Evolutionary conservation across 1,140 invertebrate genomes (phyloP).

Genomic region (Thaumetopoea pityocampa): DNA sequence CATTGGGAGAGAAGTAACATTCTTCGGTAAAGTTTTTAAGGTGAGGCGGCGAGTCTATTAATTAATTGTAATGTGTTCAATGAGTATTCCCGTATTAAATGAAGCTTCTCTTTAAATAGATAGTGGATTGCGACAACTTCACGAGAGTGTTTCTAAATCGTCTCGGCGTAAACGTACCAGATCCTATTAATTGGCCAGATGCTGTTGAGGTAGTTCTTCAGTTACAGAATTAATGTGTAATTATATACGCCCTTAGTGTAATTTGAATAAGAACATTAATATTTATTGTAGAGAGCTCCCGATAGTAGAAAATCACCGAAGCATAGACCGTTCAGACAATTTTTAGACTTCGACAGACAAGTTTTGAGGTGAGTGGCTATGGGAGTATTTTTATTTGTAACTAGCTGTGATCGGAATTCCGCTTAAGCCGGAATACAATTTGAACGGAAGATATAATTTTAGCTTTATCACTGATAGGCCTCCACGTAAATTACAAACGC

Average conservation of each 20-base stretch:
- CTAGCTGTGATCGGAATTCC: too few relatives aligned
- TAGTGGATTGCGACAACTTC: slow-evolving; percentile 90
- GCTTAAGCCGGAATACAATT: too few relatives aligned
- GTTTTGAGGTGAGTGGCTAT: slow-evolving; percentile 79
- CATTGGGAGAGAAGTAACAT: slow-evolving; percentile 84
- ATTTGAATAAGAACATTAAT: background rate
- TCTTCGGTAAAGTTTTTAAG: slow-evolving; percentile 87
- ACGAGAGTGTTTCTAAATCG: slow-evolving; percentile 89
- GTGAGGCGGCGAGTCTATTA: slow-evolving; percentile 27
- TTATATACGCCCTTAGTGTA: background rate
- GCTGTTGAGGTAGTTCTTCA: slow-evolving; percentile 55
- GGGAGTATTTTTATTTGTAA: background rate
- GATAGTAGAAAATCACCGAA: slow-evolving; percentile 36
- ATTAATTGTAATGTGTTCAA: slow-evolving; percentile 2
- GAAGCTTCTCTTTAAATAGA: slow-evolving; percentile 55
- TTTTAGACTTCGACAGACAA: slow-evolving; percentile 85
- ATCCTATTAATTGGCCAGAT: slow-evolving; percentile 78
- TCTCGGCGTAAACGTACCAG: slow-evolving; percentile 87
- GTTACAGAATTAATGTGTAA: background rate
- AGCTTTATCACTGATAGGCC: too few relatives aligned
- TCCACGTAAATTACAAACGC: too few relatives aligned
- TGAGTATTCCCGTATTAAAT: background rate
- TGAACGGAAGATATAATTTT: too few relatives aligned
- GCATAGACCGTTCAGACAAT: slow-evolving; percentile 79
- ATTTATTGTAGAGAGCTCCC: slow-evolving; percentile 41